Evolutionary conservation across 2,113 vertebrate genomes (phyloP).

Genomic region (Amblyornis subalaris): DNA sequence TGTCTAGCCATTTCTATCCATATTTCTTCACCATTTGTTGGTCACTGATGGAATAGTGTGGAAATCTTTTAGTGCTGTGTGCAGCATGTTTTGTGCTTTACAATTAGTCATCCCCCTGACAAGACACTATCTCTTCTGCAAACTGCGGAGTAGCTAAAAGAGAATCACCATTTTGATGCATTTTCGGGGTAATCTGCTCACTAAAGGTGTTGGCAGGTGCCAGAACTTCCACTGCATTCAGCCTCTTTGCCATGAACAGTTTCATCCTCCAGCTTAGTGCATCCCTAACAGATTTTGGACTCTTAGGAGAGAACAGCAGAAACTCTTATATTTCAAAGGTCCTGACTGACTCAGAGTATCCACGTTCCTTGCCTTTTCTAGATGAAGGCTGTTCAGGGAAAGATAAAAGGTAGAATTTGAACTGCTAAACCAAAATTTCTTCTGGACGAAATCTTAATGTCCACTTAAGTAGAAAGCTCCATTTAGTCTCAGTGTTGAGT

Average conservation of each 20-base stretch:
- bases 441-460: neutral
- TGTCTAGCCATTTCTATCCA: neutral
- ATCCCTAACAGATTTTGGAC: neutral
- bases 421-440: neutral
- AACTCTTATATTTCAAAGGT: neutral
- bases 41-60: neutral
- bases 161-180: neutral
- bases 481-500: neutral
- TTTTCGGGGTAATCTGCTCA: neutral
- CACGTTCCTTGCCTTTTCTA: neutral
- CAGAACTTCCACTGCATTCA: neutral
- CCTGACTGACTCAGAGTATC: neutral
- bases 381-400: neutral
- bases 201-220: neutral
- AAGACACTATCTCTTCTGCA: neutral
- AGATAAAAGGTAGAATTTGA: neutral
- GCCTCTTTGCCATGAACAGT: neutral
- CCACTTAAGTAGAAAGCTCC: neutral
- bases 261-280: neutral
- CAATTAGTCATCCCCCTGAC: too few species aligned
- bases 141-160: neutral
- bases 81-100: neutral
- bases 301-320: neutral
- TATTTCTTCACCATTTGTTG: fast-evolving
- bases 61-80: neutral